Evolutionary conservation across 1,140 invertebrate genomes (phyloP), one percentile per base, ranked within the genome.

Genomic region (Colletes gigas): DNA sequence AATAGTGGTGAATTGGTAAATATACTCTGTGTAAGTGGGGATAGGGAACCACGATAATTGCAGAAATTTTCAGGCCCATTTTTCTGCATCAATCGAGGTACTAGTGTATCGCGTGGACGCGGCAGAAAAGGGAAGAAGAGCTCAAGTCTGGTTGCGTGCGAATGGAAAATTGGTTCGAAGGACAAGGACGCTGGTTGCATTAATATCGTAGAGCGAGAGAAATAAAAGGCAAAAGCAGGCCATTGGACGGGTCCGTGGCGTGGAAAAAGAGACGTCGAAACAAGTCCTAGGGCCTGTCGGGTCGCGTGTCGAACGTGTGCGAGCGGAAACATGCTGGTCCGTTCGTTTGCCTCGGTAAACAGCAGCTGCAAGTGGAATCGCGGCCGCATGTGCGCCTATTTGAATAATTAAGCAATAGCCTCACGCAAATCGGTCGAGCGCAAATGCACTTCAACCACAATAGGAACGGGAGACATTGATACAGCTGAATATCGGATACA

Each of bases 401-500:
- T 91, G 86, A 91, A 91, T 91, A 91, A 91, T 91, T 91, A 89
- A 85, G 79, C 65, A 79, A 63, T 69, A 79, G 78, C 67, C 67
- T 67, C 41, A 69, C 47, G 68, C 52, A 60, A 69, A 85, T 77
- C 65, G 54, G 73, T 65, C 63, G 41, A 44, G 57, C 39, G 30
- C 59, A 7, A 83, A 74, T 39, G 55, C 60, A 50, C 68, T 75
- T 19, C 15, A 30, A 67, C 59, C 55, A 21, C n/a, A 47, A 19
- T 17, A 19, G 73, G 44, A 73, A 81, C 74, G 69, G 72, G 83
- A 55, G 62, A 81, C 52, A 84, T 21, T 80, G 62, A 75, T 41
- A 78, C 17, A 14, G 9, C 15, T 44, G 39, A n/a, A 44, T 65
- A 17, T 44, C 5, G 5, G 44, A 2, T 30, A 30, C 30, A 30